Evolutionary conservation across 2,888 invertebrate genomes (phyloP).

Genomic region (Ophioninae sp.): DNA sequence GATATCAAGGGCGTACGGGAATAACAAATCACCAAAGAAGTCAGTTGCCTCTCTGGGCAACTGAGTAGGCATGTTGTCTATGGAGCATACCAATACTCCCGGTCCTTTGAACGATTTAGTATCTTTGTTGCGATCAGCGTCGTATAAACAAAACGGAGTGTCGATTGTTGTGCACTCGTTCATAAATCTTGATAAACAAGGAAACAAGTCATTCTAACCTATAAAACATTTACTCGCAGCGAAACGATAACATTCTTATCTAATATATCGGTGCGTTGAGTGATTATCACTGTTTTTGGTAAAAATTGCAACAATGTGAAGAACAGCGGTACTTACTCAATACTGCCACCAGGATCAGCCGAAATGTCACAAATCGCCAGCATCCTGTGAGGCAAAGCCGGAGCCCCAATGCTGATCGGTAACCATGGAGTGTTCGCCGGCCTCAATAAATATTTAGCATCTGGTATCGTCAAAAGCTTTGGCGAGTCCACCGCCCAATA

Average conservation of each 20-base stretch:
- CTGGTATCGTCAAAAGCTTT: constrained; percentile 97
- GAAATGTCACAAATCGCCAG: constrained; percentile 98
- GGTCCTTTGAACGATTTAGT: constrained; percentile 98
- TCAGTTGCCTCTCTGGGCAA: constrained; percentile 98
- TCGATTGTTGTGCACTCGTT: constrained; percentile 99
- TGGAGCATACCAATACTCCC: constrained; percentile 99
- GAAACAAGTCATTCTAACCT: not conserved
- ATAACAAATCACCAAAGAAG: constrained; percentile 96
- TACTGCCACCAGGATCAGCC: constrained; percentile 99
- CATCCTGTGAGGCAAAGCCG: constrained; percentile 94
- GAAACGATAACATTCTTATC: not conserved
- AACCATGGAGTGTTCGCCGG: constrained; percentile 97
- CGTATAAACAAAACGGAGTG: constrained; percentile 99
- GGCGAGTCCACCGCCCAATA: constrained; percentile 99
- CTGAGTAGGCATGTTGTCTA: constrained; percentile 99
- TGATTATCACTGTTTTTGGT: not conserved
- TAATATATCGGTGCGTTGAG: not conserved
- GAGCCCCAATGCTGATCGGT: constrained; percentile 93
- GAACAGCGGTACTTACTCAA: constrained; percentile 84
- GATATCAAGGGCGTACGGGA: constrained; percentile 95
- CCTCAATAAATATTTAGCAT: constrained; percentile 95
- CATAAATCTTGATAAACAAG: constrained; percentile 87
- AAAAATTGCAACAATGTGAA: not conserved
- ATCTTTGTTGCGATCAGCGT: constrained; percentile 98
- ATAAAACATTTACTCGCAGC: not conserved